Evolutionary conservation across 64 coral and sea anemone species (phyloP).

Genomic region (Montipora efflorescens): DNA sequence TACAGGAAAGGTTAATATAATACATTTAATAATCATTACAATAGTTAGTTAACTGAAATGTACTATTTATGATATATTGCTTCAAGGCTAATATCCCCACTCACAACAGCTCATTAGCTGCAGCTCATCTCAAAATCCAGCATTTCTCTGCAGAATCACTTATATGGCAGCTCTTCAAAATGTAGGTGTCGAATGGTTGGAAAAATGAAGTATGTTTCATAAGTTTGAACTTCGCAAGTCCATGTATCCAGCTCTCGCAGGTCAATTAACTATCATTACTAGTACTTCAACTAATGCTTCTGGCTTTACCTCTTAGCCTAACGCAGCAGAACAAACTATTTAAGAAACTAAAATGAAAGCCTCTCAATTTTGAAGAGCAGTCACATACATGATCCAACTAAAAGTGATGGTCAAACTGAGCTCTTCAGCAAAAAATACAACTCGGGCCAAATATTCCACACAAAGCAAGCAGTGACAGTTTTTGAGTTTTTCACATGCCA

Average conservation of each 20-base stretch:
- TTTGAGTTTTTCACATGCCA: no score
- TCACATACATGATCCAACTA: no score
- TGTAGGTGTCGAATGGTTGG: background rate
- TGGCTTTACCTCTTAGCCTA: no score
- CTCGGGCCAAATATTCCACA: no score
- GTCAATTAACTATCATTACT: background rate
- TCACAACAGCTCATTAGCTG: background rate
- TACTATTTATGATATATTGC: background rate
- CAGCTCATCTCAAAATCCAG: background rate
- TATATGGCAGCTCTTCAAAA: background rate
- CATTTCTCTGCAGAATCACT: background rate
- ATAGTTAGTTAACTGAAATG: slow-evolving; percentile 9
- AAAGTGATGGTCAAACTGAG: no score
- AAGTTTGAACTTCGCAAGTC: no score
- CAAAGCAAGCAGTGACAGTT: no score
- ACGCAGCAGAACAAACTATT: no score
- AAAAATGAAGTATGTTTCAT: no score
- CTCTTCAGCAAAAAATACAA: no score
- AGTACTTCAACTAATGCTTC: background rate
- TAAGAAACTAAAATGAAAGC: no score
- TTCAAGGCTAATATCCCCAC: background rate
- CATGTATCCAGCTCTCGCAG: background rate
- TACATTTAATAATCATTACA: slow-evolving; percentile 55
- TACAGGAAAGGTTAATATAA: slow-evolving; percentile 74
- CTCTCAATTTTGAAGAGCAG: no score